Base-by-base conservation (phyloP, 1,140 invertebrate genomes). In the Brachionus rotundiformis region DNA sequence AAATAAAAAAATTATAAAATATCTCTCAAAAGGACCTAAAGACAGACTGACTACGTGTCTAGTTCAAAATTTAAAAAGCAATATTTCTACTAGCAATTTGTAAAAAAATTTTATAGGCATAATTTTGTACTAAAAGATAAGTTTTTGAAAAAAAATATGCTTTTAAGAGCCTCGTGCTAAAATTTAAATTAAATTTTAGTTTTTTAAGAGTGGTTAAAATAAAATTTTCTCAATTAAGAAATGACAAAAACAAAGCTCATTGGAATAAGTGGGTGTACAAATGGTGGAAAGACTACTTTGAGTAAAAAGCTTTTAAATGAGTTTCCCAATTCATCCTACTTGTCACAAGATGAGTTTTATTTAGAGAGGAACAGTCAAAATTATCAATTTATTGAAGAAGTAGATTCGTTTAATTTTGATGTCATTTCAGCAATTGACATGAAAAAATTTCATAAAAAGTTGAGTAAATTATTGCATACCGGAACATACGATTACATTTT, bases 241-340 rank as follows among this genome's bases (percentile, higher is more conserved):
- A 73, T 73, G 68, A 44, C 19, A 25, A 73, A 73, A 44, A 73
- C 76, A 23, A 79, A 63, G 23, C 49, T 79, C 36, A 79, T 79
- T 79, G 76, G 76, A 36, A 79, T 79, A 79, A 79, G 76, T 27
- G 76, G 76, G 3, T 79, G 76, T 25, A 79, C 76, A 7, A 79
- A 79, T 41, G 76, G 76, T 59, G 76, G 76, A 8, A 79, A 79
- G 16, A 79, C 76, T 19, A 79, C 76, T 39, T 25, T 79, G 10
- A 23, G 47, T 11, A 54, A 79, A 63, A 25, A 25, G 31, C 36
- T 79, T 7, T 7, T 79, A 25, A 5, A 23, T 3, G 16, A 54
- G 36, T 25, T 33, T 54, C 49, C 44, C 6, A 79, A 79, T 31
- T 54, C 76, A 11, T 13, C 11, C 33, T 54, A 59, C 13, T 13